Conservation (phyloP, 1,140 invertebrate genomes). For the Portunus trituberculatus region DNA sequence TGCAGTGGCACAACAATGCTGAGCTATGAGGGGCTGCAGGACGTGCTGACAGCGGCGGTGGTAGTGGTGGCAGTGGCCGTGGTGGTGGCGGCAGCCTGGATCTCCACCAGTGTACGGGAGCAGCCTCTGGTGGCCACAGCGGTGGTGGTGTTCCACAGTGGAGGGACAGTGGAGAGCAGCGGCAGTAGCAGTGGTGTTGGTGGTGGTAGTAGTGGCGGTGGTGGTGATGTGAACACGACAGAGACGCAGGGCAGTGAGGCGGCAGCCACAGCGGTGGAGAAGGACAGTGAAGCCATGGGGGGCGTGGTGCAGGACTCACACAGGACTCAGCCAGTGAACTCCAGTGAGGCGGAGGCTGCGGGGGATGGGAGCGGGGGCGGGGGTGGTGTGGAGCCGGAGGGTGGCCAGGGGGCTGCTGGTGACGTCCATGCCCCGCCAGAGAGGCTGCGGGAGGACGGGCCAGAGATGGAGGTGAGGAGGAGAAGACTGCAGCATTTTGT, state of each 20-base stretch:
- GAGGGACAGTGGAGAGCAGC: neutral
- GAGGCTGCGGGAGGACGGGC: neutral
- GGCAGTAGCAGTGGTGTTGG: neutral
- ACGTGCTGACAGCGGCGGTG: slow-evolving; percentile 52
- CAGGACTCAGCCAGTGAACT: neutral
- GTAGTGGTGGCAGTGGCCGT: slow-evolving; percentile 57
- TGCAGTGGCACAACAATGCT: slow-evolving; percentile 55
- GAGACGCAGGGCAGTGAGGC: neutral
- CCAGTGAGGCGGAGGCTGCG: neutral
- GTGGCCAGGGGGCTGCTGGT: neutral
- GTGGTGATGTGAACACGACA: slow-evolving; percentile 2
- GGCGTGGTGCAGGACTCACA: neutral
- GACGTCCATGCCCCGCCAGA: neutral
- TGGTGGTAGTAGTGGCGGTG: slow-evolving; percentile 23
- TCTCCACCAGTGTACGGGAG: slow-evolving; percentile 69
- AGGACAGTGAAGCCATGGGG: neutral
- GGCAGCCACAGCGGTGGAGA: neutral
- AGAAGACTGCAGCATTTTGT: slow-evolving; percentile 65
- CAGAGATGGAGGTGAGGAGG: slow-evolving; percentile 62
- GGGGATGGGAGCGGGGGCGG: neutral
- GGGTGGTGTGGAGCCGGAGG: neutral
- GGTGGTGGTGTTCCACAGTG: slow-evolving; percentile 65
- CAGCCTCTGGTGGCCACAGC: slow-evolving; percentile 64
- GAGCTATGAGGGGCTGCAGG: slow-evolving; percentile 66
- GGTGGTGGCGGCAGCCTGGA: slow-evolving; percentile 60